phyloP scores from a whole-genome alignment of 2,113 vertebrate genomes.

The Prunella fulvescens region DNA sequence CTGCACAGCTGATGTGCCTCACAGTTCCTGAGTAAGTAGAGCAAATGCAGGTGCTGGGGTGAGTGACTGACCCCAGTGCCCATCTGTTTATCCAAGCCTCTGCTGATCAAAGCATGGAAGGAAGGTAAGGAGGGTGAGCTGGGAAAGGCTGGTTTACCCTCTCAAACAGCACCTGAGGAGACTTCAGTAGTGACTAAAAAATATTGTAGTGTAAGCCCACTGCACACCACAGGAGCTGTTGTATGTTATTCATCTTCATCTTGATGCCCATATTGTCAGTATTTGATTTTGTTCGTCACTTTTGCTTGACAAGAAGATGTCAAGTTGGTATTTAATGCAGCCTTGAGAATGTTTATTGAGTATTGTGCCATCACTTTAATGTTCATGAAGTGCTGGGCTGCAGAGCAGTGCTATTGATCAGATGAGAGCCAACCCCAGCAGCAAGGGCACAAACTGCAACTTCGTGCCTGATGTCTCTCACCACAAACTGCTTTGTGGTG shows the following conservation, averaged over 20 bases:
- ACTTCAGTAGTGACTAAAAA: not conserved
- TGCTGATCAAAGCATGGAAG: not conserved
- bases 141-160: not conserved
- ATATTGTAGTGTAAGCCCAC: not conserved
- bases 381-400: not conserved
- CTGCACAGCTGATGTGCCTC: not conserved
- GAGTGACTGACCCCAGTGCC: not conserved
- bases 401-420: rapidly evolving
- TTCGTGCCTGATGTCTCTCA: not conserved
- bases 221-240: not conserved
- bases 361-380: not conserved
- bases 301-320: not conserved
- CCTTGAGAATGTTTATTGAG: not conserved
- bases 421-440: not conserved
- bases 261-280: not conserved
- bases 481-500: not conserved
- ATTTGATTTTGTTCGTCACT: not conserved
- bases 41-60: rapidly evolving
- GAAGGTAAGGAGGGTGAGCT: not conserved
- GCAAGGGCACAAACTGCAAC: not conserved
- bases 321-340: not conserved
- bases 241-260: not conserved
- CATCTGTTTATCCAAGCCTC: not conserved
- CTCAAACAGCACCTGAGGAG: not conserved
- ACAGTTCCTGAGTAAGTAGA: rapidly evolving